phyloP scores from a whole-genome alignment of 2,888 invertebrate species.

The Trichopria drosophilae region DNA sequence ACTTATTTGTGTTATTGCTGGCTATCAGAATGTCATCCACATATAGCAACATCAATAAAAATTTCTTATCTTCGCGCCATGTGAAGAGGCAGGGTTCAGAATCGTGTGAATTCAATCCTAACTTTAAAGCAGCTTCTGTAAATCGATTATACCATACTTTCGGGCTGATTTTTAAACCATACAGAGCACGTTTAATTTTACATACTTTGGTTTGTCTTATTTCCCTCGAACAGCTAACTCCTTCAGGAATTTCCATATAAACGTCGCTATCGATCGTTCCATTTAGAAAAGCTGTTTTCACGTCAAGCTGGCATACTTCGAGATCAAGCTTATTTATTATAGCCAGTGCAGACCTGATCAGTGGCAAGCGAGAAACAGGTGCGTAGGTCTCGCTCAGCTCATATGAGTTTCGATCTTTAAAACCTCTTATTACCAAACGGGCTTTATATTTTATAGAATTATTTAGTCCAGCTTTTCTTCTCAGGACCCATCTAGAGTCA shows the following conservation, averaged over 20 bases:
- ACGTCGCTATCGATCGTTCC: constrained; percentile 22
- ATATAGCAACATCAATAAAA: constrained; percentile 21
- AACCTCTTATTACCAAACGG: constrained; percentile 17
- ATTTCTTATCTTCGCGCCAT: constrained; percentile 25
- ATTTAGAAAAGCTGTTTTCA: constrained; percentile 37
- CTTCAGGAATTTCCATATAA: constrained; percentile 7
- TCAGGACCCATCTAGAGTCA: constrained; percentile 31
- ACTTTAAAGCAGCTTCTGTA: constrained; percentile 24
- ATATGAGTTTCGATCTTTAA: background rate
- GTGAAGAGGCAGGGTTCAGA: constrained; percentile 28
- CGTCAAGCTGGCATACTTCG: constrained; percentile 17
- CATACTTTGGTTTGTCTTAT: constrained; percentile 20
- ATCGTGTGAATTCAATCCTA: constrained; percentile 15
- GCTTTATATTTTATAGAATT: constrained; percentile 19
- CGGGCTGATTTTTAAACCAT: constrained; percentile 24
- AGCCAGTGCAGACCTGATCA: background rate
- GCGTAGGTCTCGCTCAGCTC: constrained; percentile 8
- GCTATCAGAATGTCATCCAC: constrained; percentile 27
- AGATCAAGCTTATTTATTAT: background rate
- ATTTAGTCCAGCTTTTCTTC: constrained; percentile 15
- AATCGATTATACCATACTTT: constrained; percentile 29
- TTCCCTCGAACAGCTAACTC: constrained; percentile 11
- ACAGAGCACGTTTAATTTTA: constrained; percentile 25
- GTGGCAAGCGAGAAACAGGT: constrained; percentile 8
- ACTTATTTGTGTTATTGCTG: constrained; percentile 29